Conservation (phyloP, 2,888 invertebrate genomes). For the Diarsia dahlii region DNA sequence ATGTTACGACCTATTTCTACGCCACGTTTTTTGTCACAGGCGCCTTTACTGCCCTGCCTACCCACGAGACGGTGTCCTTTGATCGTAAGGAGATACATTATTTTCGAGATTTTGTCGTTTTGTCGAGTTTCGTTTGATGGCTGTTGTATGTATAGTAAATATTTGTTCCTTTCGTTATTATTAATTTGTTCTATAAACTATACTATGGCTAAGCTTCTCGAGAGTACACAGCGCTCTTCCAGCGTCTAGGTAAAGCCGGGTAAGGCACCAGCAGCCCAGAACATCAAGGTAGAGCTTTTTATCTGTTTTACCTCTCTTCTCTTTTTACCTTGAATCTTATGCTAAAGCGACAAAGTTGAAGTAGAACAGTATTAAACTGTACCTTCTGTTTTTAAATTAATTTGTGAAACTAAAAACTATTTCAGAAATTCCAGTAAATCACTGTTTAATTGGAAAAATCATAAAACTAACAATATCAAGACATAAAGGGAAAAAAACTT, state of each 20-base stretch:
- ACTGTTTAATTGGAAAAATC: neutral
- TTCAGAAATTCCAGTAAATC: neutral
- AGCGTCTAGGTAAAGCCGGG: neutral
- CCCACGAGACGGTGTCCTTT: constrained; percentile 42
- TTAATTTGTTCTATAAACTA: neutral
- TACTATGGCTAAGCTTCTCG: too few relatives aligned
- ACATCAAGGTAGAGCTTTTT: too few relatives aligned
- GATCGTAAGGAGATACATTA: constrained; percentile 43
- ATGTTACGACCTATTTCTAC: constrained; percentile 79
- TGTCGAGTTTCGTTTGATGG: neutral
- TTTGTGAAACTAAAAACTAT: neutral
- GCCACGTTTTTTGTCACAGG: constrained; percentile 78
- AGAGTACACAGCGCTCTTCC: neutral
- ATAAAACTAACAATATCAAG: neutral
- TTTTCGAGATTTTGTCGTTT: neutral
- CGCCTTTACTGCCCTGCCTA: constrained; percentile 61
- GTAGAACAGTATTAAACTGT: too few relatives aligned
- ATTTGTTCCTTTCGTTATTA: neutral
- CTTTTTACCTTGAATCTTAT: too few relatives aligned
- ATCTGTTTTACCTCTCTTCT: too few relatives aligned
- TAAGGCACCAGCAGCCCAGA: neutral
- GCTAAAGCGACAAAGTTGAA: too few relatives aligned
- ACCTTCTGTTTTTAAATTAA: neutral
- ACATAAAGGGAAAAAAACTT: neutral
- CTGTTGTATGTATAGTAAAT: neutral